phyloP scores from a whole-genome alignment of 2,797 vertebrate genomes.

The Sebastes ruberrimus region DNA sequence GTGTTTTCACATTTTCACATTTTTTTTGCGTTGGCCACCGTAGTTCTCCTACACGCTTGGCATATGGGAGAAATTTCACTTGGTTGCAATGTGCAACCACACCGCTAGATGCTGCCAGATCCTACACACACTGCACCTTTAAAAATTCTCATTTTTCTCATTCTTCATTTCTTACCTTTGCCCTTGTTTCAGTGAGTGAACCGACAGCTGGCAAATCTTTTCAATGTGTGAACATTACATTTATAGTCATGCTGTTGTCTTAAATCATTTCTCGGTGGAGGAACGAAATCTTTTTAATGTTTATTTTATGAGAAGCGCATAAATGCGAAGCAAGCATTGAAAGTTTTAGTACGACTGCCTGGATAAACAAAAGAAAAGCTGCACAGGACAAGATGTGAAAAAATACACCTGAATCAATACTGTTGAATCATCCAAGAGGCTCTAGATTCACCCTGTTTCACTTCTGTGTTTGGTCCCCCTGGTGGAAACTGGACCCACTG shows the following conservation, averaged over 20 bases:
- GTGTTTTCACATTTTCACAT: too few relatives aligned
- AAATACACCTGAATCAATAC: slow-evolving; percentile 41
- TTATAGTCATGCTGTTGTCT: not conserved
- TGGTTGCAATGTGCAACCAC: too few relatives aligned
- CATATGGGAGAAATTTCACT: too few relatives aligned
- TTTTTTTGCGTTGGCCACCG: too few relatives aligned
- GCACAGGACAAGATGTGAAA: slow-evolving; percentile 36
- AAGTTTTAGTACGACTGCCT: not conserved
- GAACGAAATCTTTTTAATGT: not conserved
- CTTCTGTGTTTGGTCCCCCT: not conserved
- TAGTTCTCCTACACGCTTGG: too few relatives aligned
- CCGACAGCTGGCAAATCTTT: not conserved
- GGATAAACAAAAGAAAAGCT: slow-evolving; percentile 1
- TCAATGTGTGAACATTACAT: not conserved
- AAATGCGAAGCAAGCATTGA: not conserved
- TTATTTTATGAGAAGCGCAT: not conserved
- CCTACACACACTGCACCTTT: too few relatives aligned
- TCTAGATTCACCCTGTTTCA: not conserved
- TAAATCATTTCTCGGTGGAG: not conserved
- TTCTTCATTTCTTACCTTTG: not conserved
- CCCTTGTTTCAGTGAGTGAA: not conserved
- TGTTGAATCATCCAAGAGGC: slow-evolving; percentile 44
- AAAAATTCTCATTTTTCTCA: not conserved
- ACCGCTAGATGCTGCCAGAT: too few relatives aligned
- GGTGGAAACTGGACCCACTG: not conserved